Conservation (phyloP, 2,888 invertebrate species). For the Chromoteleia sp. region DNA sequence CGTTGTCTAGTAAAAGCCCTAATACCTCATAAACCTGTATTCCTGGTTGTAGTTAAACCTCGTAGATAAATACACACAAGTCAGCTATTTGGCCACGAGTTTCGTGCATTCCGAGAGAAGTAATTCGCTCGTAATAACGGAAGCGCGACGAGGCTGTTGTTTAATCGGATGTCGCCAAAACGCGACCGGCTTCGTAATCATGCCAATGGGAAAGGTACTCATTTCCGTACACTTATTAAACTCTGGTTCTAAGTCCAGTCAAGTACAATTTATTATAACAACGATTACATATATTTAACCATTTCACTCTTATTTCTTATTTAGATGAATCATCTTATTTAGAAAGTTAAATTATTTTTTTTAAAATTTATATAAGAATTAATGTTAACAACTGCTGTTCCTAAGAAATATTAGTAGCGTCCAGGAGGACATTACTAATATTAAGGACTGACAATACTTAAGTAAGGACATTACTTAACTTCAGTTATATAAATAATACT, state of each 20-base stretch:
- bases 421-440: no score
- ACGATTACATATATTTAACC: not conserved
- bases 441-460: no score
- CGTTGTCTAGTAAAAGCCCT: slow-evolving; percentile 2
- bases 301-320: no score
- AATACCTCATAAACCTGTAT: slow-evolving; percentile 55
- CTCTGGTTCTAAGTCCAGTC: slow-evolving; percentile 9
- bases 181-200: slow-evolving; percentile 65
- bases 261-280: not conserved
- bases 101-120: slow-evolving; percentile 66
- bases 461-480: no score
- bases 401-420: no score
- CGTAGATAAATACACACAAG: slow-evolving; percentile 70
- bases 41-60: slow-evolving; percentile 28
- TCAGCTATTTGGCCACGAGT: slow-evolving; percentile 78
- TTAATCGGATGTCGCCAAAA: slow-evolving; percentile 78
- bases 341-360: no score
- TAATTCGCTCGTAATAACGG: slow-evolving; percentile 80
- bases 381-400: no score
- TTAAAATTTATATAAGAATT: no score
- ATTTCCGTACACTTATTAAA: slow-evolving; percentile 44
- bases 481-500: no score
- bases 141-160: slow-evolving; percentile 73
- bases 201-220: slow-evolving; percentile 34
- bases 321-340: no score